These are phyloP conservation scores for Phylloscopus collybita DNA, from an alignment of 2,797 vertebrate species.

Conservation along the genomic window DNA sequence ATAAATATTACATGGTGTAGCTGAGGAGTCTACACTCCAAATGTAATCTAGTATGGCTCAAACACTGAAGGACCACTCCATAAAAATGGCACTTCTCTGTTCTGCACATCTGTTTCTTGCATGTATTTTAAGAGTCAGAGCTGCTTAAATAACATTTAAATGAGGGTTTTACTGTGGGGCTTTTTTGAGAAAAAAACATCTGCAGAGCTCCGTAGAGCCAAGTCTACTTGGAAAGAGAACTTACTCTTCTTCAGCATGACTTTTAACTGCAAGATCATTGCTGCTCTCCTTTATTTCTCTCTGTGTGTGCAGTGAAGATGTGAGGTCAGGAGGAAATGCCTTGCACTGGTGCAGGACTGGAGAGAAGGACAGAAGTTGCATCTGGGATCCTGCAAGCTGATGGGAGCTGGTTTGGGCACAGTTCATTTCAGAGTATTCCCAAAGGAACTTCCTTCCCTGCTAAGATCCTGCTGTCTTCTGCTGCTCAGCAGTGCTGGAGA, in stretches of 20 bases:
- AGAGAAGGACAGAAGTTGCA: not conserved
- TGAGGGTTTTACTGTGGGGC: not conserved
- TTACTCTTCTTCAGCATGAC: not conserved
- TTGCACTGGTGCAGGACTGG: not conserved
- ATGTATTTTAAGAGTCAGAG: not conserved
- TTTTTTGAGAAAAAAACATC: not conserved
- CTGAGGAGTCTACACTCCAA: constrained; percentile 1
- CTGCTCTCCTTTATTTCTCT: not conserved
- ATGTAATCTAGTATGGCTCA: not conserved
- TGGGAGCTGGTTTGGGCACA: not conserved
- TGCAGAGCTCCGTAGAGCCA: not conserved
- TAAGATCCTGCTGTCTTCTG: not conserved
- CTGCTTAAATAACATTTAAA: constrained; percentile 34
- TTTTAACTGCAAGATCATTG: not conserved
- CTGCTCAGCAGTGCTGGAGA: not conserved
- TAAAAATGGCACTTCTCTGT: constrained; percentile 33
- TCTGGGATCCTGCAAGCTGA: not conserved
- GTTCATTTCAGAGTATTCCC: not conserved
- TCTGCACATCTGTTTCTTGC: constrained; percentile 53
- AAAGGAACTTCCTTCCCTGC: not conserved
- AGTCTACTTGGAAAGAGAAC: not conserved
- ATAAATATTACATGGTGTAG: not conserved
- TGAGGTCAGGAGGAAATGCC: not conserved
- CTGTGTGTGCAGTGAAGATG: not conserved
- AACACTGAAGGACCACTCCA: constrained; percentile 6